Conservation (phyloP, 2,797 vertebrate genomes). For the Helicolenus hilgendorfi region DNA sequence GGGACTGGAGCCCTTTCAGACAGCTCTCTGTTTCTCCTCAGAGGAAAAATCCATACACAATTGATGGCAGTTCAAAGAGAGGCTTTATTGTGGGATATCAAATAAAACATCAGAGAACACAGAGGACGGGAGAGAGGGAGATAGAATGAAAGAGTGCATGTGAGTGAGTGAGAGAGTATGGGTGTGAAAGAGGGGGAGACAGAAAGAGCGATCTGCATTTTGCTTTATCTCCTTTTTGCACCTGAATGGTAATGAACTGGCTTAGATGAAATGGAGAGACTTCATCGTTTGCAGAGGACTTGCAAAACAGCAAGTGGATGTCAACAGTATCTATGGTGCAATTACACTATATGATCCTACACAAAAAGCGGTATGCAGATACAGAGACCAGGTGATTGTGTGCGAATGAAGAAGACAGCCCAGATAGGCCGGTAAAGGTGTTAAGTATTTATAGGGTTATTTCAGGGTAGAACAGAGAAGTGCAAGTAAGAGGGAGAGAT, state of each 20-base stretch:
- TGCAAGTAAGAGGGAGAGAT: constrained; percentile 70
- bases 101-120: constrained; percentile 90
- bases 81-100: constrained; percentile 91
- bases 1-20: constrained; percentile 90
- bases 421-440: constrained; percentile 75
- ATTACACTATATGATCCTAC: constrained; percentile 78
- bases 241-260: constrained; percentile 88
- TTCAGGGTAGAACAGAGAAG: constrained; percentile 72
- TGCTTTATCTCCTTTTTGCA: constrained; percentile 86
- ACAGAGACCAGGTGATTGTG: constrained; percentile 63
- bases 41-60: constrained; percentile 91
- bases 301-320: constrained; percentile 77
- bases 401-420: constrained; percentile 64
- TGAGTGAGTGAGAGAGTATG: constrained; percentile 72
- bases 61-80: constrained; percentile 91
- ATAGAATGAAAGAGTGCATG: constrained; percentile 79
- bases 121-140: constrained; percentile 78
- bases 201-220: constrained; percentile 86
- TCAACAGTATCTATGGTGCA: constrained; percentile 83
- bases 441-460: constrained; percentile 86
- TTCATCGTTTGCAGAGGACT: constrained; percentile 73
- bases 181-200: constrained; percentile 73
- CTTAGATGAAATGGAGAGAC: constrained; percentile 76
- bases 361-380: constrained; percentile 70
- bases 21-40: constrained; percentile 90